Evolutionary conservation across 2,113 vertebrate species (phyloP).

Genomic region (Ardeotis arabs): DNA sequence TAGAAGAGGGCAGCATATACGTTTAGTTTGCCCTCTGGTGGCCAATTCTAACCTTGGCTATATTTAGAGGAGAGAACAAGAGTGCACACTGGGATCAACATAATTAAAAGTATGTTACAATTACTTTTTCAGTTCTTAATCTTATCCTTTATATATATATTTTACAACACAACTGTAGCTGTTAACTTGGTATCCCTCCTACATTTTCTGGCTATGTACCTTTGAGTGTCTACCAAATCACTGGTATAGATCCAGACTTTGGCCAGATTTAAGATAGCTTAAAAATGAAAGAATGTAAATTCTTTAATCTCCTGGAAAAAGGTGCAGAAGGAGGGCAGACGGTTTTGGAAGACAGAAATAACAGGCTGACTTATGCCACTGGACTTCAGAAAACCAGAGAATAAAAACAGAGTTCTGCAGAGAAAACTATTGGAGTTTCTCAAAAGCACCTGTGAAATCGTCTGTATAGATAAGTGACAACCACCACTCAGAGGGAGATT

Average conservation of each 20-base stretch:
- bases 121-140: background rate
- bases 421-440: background rate
- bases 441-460: background rate
- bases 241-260: background rate
- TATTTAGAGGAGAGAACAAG: accelerated
- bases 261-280: background rate
- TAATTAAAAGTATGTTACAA: background rate
- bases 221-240: background rate
- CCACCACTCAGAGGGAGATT: background rate
- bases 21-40: constrained; percentile 20
- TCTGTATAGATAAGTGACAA: background rate
- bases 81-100: accelerated
- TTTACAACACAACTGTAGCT: background rate
- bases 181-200: background rate
- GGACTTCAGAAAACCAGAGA: background rate
- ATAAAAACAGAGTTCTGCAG: background rate
- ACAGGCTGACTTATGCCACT: background rate
- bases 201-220: background rate
- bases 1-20: accelerated
- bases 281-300: background rate
- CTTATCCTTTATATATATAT: background rate
- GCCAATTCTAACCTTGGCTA: background rate
- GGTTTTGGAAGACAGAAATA: background rate
- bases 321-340: background rate
- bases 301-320: background rate